Base-by-base conservation (phyloP, 2,113 vertebrate species). In the Castor canadensis region DNA sequence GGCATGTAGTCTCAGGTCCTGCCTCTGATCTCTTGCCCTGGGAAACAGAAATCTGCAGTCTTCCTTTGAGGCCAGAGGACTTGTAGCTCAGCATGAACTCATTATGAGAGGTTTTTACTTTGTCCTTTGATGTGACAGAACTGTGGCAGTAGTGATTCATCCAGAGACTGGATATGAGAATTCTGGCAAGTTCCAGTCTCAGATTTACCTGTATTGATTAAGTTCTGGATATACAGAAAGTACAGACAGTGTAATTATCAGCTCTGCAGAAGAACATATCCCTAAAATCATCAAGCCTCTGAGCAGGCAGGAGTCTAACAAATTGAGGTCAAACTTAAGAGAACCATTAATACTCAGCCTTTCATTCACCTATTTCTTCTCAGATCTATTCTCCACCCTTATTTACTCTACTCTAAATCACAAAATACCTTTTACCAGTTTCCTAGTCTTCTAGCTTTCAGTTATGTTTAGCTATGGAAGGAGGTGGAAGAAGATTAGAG, bases 11-110 rank as follows among this genome's bases (percentile, higher is more conserved):
- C 66, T 72, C 43, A 5, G 71, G 49, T 67, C 38, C 24, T 30
- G 12, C 60, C 30, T 96, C 81, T 96, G 90, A 92, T 94, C 72
- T 95, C 17, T 77, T 94, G 91, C 72, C 54, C 43, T 66, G 72
- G 94, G 88, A 94, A 83, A 45, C 72, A 79, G 62, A 80, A 40
- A 67, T 90, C 79, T 64, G 82, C 28, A 79, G 49, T 35, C 0
- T 69, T 58, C 60, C 77, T 96, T 88, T 95, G 91, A 97, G 32
- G 54, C 49, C 85, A 54, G 49, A 28, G 26, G 28, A 86, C 81
- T 91, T 43, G 49, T 45, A 32, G 47, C 88, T 86, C 97, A 96
- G 85, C 95, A 80, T 47, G 95, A 82, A 66, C 49, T 95, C 73
- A 75, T 96, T 97, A 75, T 64, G 11, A 82, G 16, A 15, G 72